Conservation (phyloP, 1,140 invertebrate species). For the Drosophila pandora region DNA sequence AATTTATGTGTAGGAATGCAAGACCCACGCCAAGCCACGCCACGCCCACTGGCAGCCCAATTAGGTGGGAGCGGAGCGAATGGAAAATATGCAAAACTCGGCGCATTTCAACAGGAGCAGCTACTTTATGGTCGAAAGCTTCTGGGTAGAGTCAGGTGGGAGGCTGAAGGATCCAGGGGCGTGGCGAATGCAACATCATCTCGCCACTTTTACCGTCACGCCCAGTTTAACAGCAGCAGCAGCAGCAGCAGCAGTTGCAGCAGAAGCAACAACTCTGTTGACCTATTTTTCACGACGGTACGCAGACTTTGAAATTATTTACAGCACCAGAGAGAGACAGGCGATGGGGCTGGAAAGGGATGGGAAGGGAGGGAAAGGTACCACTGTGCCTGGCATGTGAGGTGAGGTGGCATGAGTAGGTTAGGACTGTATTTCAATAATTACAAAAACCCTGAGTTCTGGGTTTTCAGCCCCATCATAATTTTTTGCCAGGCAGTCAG, state of each 20-base stretch:
- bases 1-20: slow-evolving; percentile 26
- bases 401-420: neutral
- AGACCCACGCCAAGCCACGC: slow-evolving; percentile 2
- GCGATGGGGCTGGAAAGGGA: slow-evolving; percentile 25
- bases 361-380: slow-evolving; percentile 10
- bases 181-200: slow-evolving; percentile 68
- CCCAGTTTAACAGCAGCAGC: slow-evolving; percentile 68
- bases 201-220: slow-evolving; percentile 74
- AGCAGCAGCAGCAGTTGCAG: slow-evolving; percentile 29
- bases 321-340: slow-evolving; percentile 49
- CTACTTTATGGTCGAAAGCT: slow-evolving; percentile 39
- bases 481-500: slow-evolving; percentile 50
- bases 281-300: slow-evolving; percentile 66
- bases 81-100: slow-evolving; percentile 20
- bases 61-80: slow-evolving; percentile 50
- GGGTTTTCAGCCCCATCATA: slow-evolving; percentile 51
- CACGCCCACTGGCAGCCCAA: slow-evolving; percentile 64
- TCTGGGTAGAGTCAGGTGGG: neutral
- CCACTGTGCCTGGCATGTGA: slow-evolving; percentile 21
- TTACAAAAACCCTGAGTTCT: slow-evolving; percentile 1
- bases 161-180: slow-evolving; percentile 7
- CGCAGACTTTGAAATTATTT: slow-evolving; percentile 74
- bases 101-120: slow-evolving; percentile 27
- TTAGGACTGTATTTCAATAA: slow-evolving; percentile 59
- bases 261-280: slow-evolving; percentile 49